A percentile compares a stretch with the other conserved stretches of the same genome.
Evolutionary conservation across 2,113 vertebrate species (phyloP).

Genomic region (Pteronura brasiliensis): DNA sequence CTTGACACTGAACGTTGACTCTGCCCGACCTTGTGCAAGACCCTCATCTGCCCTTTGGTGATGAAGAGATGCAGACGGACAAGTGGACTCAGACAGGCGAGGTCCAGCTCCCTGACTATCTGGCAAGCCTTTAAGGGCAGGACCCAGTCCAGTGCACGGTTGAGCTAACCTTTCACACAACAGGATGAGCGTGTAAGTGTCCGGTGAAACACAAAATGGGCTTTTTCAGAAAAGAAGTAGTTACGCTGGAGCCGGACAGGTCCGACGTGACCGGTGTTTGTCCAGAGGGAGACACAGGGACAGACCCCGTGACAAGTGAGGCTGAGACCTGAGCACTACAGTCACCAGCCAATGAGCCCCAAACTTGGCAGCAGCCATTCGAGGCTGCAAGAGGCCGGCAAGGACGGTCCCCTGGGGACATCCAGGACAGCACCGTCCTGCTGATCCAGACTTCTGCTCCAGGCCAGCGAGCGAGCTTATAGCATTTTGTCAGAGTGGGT

Average conservation of each 20-base stretch:
- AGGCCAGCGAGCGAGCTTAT: fast-evolving
- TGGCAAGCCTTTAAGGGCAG: not conserved
- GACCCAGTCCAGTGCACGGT: not conserved
- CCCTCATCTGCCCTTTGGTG: fast-evolving
- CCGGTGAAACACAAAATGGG: not conserved
- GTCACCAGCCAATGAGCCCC: too few relatives aligned
- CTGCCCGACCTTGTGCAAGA: not conserved
- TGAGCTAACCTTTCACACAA: not conserved
- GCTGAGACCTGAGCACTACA: fast-evolving
- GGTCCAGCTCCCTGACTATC: not conserved
- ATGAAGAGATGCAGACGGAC: not conserved
- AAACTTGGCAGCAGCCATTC: fast-evolving
- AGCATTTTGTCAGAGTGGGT: not conserved
- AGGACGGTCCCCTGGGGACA: fast-evolving
- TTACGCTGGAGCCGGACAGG: fast-evolving
- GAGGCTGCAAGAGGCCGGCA: not conserved
- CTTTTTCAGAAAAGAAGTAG: too few relatives aligned
- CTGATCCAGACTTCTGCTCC: too few relatives aligned
- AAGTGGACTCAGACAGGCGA: not conserved
- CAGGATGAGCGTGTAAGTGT: not conserved
- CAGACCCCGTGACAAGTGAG: fast-evolving
- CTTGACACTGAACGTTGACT: not conserved
- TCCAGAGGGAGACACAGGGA: too few relatives aligned
- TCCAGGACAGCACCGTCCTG: fast-evolving
- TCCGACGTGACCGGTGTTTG: fast-evolving